These are phyloP conservation scores for Trididemnum miniatum DNA, from an alignment of 23 tunicate genomes.

Conservation along the genomic window DNA sequence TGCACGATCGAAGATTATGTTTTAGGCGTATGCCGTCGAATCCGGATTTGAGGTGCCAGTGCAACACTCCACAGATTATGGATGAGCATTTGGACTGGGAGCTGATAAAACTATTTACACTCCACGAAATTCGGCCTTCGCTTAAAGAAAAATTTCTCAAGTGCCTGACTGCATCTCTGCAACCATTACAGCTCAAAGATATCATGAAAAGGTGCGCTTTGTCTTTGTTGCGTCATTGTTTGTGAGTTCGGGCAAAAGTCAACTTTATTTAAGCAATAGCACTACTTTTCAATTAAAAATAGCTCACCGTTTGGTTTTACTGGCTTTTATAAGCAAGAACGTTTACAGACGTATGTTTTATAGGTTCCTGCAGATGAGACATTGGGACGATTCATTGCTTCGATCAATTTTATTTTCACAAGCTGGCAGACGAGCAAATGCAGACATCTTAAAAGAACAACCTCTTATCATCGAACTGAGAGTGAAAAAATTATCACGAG, in stretches of 20 bases:
- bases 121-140: slow-evolving; percentile 37
- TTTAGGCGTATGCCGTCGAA: slow-evolving; percentile 78
- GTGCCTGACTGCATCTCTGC: slow-evolving; percentile 57
- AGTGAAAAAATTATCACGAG: slow-evolving; percentile 53
- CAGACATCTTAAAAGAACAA: slow-evolving; percentile 51
- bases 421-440: slow-evolving; percentile 17
- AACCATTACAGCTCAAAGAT: slow-evolving; percentile 81
- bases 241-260: no score
- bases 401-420: slow-evolving; percentile 64
- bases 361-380: slow-evolving; percentile 71
- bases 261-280: no score
- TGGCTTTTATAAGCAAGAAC: no score
- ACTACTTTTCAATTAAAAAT: no score
- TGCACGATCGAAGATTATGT: no score
- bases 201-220: slow-evolving; percentile 73
- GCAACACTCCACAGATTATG: slow-evolving; percentile 83
- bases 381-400: slow-evolving; percentile 81
- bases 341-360: no score
- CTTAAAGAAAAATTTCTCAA: slow-evolving; percentile 46
- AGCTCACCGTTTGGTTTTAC: no score
- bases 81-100: slow-evolving; percentile 55
- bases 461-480: slow-evolving; percentile 55
- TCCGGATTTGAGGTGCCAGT: slow-evolving; percentile 70
- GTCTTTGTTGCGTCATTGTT: no score
- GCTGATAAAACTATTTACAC: slow-evolving; percentile 47